Evolutionary conservation across 2,888 invertebrate genomes (phyloP).

Genomic region (Athalia cordata): DNA sequence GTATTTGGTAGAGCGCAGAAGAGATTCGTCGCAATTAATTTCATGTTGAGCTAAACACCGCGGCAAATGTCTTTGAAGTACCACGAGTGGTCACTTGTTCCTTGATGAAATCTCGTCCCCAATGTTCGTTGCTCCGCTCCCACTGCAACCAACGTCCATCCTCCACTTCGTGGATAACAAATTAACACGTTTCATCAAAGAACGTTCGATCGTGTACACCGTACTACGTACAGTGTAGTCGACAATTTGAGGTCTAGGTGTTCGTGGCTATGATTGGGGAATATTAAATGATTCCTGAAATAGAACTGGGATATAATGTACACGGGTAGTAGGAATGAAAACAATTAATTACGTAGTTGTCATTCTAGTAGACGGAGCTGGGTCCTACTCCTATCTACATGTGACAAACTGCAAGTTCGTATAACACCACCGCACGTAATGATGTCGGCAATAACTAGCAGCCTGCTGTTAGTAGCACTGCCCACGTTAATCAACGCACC

Average conservation of each 20-base stretch:
- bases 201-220: conserved; percentile 14
- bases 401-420: conserved; percentile 30
- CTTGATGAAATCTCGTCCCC: conserved; percentile 30
- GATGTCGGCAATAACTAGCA: conserved; percentile 37
- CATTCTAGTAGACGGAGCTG: not conserved
- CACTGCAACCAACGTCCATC: conserved; percentile 14
- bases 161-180: conserved; percentile 25
- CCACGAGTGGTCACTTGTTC: not conserved
- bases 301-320: not conserved
- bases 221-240: not conserved
- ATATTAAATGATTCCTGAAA: conserved; percentile 13
- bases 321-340: not conserved
- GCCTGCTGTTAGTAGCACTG: conserved; percentile 16
- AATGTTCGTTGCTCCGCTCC: conserved; percentile 23
- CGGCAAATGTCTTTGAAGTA: conserved; percentile 37
- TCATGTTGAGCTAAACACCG: conserved; percentile 10
- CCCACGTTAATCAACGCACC: conserved; percentile 33
- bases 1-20: not conserved
- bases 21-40: conserved; percentile 32
- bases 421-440: conserved; percentile 36
- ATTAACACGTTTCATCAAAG: conserved; percentile 38
- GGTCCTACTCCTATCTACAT: not conserved
- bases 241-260: conserved; percentile 13
- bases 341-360: conserved; percentile 21
- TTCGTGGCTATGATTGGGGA: too few relatives aligned